Base-by-base conservation (phyloP, 2,888 invertebrate genomes). In the Sphaeridia pumilis region DNA sequence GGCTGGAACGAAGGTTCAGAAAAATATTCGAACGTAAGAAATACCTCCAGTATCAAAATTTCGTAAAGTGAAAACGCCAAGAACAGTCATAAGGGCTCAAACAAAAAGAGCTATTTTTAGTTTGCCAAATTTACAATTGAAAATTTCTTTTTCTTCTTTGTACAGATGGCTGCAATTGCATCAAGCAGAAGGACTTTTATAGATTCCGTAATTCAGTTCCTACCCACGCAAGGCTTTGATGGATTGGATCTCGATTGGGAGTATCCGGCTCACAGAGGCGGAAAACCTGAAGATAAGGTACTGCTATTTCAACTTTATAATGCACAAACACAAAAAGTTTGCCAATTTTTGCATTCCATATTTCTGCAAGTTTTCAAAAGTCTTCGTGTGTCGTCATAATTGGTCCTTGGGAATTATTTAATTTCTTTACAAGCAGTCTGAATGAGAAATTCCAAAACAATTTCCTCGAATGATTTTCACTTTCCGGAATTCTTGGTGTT, bases 181-280 rank as follows among this genome's bases (percentile, higher is more conserved):
- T 50, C 54, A 0, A 59, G 70, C 71, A 75, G 68, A 41, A 52
- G 62, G 10, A 65, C 56, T 42, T 82, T 84, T 63, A 75, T 81
- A 21, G 65, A 72, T 2, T 79, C 76, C 49, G 75, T 76, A 0
- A 65, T 79, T 0, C 64, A 69, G 0, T 77, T 81, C 66, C 61
- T 83, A 0, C 65, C 70, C 35, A 70, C 71, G 2, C 71, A 81
- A 63, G 73, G 73, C 0, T 84, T 84, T 57, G 81, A 84, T 64
- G 84, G 84, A 1, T 70, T 84, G 0, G 83, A 84, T 65, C 45
- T 84, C 0, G 83, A 84, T 67, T 84, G 84, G 83, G 61, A 61
- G 36, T 64, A 63, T 46, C 64, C 63, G 4, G 56, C 60, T 28
- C 38, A 53, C 12, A 20, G 53, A 31, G 63, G 62, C 10, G 56